A percentile compares a stretch with the other conserved stretches of the same genome.
Evolutionary conservation across 2,113 vertebrate species (phyloP).

Genomic region (Eonycteris spelaea): DNA sequence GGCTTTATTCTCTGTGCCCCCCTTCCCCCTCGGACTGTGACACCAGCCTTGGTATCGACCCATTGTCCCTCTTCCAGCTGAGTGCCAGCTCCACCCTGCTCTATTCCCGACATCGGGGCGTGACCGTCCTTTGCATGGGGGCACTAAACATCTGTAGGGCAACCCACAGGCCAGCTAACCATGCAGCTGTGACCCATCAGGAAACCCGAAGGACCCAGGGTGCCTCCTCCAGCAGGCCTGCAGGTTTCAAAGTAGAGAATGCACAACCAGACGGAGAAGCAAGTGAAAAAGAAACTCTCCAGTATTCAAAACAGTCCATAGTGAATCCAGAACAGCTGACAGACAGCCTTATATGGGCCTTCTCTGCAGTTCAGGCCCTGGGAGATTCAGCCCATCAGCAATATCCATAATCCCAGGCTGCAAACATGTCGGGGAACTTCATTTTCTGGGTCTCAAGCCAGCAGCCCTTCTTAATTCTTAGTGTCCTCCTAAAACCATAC

Average conservation of each 20-base stretch:
- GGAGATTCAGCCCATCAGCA: neutral
- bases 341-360: constrained; percentile 24
- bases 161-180: neutral
- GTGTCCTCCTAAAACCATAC: neutral
- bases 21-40: neutral
- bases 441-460: constrained; percentile 25
- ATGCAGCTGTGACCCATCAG: neutral
- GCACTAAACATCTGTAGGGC: neutral
- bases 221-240: neutral
- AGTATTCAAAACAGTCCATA: neutral
- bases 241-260: neutral
- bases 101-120: neutral
- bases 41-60: neutral
- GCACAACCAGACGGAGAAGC: neutral
- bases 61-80: neutral
- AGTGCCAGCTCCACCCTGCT: neutral
- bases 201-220: neutral
- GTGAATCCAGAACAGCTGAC: neutral
- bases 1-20: neutral
- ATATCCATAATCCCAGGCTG: neutral
- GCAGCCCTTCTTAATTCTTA: constrained; percentile 22
- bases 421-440: neutral
- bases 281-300: neutral
- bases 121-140: neutral
- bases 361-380: neutral